Evolutionary conservation across 2,113 vertebrate species (phyloP).

Genomic region (human (Homo sapiens)): DNA sequence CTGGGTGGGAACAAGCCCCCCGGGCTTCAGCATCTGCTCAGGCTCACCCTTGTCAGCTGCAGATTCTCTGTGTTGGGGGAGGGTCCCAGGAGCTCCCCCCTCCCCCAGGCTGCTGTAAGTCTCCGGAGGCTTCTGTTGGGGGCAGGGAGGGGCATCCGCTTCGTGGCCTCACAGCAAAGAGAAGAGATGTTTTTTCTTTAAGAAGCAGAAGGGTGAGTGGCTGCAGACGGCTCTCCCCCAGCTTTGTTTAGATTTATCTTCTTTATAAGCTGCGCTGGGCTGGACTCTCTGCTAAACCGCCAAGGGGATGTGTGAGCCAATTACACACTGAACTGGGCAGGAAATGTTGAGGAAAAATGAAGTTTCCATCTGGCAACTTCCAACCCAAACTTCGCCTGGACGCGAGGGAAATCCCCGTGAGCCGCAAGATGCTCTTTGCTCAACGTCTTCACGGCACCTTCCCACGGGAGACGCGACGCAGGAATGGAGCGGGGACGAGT

Average conservation of each 20-base stretch:
- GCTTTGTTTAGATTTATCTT: background rate
- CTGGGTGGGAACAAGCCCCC: fast-evolving
- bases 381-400: background rate
- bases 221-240: background rate
- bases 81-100: background rate
- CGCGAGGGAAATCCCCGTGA: fast-evolving
- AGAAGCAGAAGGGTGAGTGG: background rate
- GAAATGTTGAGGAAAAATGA: constrained; percentile 57
- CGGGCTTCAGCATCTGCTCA: too few relatives aligned
- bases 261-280: background rate
- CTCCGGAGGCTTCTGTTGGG: too few relatives aligned
- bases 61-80: background rate
- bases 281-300: fast-evolving
- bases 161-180: background rate
- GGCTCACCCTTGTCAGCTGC: too few relatives aligned
- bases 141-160: too few relatives aligned
- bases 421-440: background rate
- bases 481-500: background rate
- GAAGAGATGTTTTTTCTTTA: background rate
- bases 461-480: fast-evolving
- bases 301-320: background rate
- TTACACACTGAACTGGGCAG: constrained; percentile 55
- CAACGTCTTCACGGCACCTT: fast-evolving
- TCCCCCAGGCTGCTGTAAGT: too few relatives aligned
- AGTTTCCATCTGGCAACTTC: constrained; percentile 53